Evolutionary conservation across 1,140 invertebrate genomes (phyloP).

Genomic region (Cyrtorhinus lividipennis): DNA sequence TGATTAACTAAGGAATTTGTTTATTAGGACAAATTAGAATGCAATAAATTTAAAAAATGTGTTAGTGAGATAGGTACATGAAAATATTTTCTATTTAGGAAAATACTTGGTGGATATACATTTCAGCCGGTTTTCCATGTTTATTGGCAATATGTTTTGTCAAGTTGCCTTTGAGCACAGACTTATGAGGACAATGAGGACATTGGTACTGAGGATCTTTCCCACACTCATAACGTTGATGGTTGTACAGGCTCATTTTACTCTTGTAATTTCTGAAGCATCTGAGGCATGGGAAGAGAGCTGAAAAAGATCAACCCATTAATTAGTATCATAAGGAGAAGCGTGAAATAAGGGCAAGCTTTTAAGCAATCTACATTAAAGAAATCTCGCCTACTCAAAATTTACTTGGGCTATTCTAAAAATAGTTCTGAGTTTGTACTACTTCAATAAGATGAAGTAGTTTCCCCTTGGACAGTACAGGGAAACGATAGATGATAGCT

Average conservation of each 20-base stretch:
- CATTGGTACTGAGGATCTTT: background rate
- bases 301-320: background rate
- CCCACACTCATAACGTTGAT: constrained; percentile 4
- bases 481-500: no score
- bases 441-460: no score
- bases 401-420: no score
- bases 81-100: no score
- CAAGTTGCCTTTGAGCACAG: constrained; percentile 18
- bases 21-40: no score
- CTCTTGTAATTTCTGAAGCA: constrained; percentile 16
- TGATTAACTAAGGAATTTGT: no score
- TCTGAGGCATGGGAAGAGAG: background rate
- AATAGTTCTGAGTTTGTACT: no score
- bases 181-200: constrained; percentile 1
- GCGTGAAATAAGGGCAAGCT: background rate
- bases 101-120: background rate
- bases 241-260: constrained; percentile 10
- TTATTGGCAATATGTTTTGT: constrained; percentile 17
- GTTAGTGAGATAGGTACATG: no score
- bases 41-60: no score
- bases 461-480: no score
- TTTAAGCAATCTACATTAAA: background rate
- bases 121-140: constrained; percentile 2
- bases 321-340: background rate
- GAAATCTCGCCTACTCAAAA: background rate